Percentiles rank a stretch among this genome's conserved stretches.
Evolutionary conservation across 2,113 vertebrate genomes (phyloP).

Genomic region (Strix uralensis): DNA sequence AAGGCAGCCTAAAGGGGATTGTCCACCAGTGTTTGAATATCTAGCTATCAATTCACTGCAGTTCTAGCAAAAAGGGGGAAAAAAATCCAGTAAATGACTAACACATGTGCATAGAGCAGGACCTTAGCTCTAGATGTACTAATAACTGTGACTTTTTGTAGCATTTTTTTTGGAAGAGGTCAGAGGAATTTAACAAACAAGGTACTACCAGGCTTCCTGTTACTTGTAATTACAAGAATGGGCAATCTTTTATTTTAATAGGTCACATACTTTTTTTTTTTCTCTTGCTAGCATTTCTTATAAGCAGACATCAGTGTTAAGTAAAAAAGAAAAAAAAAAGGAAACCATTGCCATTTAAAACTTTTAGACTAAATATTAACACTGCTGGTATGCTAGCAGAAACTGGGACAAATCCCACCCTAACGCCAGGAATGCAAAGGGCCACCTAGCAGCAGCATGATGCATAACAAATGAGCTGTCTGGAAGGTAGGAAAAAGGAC

Average conservation of each 20-base stretch:
- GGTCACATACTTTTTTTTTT: constrained; percentile 32
- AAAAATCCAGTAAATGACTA: constrained; percentile 31
- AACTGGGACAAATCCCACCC: constrained; percentile 43
- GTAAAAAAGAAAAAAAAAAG: not conserved
- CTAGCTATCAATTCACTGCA: constrained; percentile 58
- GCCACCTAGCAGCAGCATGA: not conserved
- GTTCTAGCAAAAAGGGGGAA: not conserved
- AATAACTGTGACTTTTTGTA: constrained; percentile 55
- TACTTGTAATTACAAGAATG: constrained; percentile 63
- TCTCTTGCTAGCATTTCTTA: not conserved
- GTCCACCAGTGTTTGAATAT: constrained; percentile 46
- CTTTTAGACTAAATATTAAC: constrained; percentile 55
- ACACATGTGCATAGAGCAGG: constrained; percentile 47
- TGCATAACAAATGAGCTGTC: not conserved
- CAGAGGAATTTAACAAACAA: constrained; percentile 59
- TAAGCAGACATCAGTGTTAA: not conserved
- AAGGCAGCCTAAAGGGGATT: constrained; percentile 63
- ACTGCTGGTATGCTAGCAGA: not conserved
- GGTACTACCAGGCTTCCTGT: constrained; percentile 51
- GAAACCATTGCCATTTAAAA: constrained; percentile 25
- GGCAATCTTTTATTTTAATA: constrained; percentile 61
- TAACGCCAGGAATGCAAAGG: not conserved
- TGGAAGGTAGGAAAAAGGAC: constrained; percentile 5
- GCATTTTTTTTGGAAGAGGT: constrained; percentile 25
- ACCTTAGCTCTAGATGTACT: constrained; percentile 34